Conservation (phyloP, 2,113 vertebrate species). For the Centropus unirufus region DNA sequence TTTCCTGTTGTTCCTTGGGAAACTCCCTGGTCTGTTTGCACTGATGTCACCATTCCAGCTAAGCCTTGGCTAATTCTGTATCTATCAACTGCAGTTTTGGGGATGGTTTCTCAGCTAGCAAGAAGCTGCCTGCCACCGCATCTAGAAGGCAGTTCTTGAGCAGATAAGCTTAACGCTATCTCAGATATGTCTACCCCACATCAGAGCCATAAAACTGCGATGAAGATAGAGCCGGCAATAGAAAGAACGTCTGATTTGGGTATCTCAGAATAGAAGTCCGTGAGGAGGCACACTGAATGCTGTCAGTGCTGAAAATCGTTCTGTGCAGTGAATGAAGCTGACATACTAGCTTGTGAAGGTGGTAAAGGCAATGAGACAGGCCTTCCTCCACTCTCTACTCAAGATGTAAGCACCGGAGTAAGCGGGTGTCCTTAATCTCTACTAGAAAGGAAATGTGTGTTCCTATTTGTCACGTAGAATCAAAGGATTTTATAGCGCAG, state of each 20-base stretch:
- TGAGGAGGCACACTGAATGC: neutral
- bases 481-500: slow-evolving; percentile 34
- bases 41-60: neutral
- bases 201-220: neutral
- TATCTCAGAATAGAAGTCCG: neutral
- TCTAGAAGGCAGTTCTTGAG: neutral
- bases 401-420: neutral
- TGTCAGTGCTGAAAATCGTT: neutral
- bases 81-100: neutral
- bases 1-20: neutral
- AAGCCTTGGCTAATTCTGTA: neutral
- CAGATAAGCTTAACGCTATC: neutral
- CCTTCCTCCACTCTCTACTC: neutral
- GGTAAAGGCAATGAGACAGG: slow-evolving; percentile 11
- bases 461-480: slow-evolving; percentile 30
- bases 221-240: neutral
- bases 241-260: neutral
- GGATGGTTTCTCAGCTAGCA: neutral
- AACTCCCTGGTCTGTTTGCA: neutral
- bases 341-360: neutral
- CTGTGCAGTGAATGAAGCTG: neutral
- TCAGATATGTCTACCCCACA: neutral
- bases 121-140: neutral
- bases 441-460: neutral
- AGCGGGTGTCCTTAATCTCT: neutral